Evolutionary conservation across 2,797 vertebrate species (phyloP).

Genomic region (Acanthornis magna): DNA sequence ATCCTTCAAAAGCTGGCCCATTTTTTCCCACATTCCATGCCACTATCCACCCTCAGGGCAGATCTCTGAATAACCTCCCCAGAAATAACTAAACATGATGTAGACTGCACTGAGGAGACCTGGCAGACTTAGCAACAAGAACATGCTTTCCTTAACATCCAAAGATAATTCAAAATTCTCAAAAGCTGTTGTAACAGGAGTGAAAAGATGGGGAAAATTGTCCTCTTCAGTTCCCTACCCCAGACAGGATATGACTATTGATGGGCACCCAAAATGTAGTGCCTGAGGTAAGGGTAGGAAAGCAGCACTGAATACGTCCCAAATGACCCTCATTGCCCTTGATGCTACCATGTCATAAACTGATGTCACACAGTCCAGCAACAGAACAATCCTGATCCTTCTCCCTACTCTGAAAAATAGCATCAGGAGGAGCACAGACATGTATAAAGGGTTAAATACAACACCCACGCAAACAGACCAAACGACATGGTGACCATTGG

Average conservation of each 20-base stretch:
- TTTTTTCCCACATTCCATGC: neutral
- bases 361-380: neutral
- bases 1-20: neutral
- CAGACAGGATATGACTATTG: neutral
- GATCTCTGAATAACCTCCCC: neutral
- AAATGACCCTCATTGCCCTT: neutral
- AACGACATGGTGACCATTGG: neutral
- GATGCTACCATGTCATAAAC: neutral
- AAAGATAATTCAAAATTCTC: neutral
- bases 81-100: neutral
- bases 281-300: neutral
- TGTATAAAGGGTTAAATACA: neutral
- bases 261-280: neutral
- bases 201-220: neutral
- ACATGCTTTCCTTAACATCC: neutral
- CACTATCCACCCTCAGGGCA: neutral
- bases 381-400: neutral
- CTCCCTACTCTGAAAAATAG: neutral
- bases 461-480: neutral
- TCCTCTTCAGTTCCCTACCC: neutral
- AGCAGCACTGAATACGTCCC: neutral
- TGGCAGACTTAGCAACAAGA: neutral
- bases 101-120: neutral
- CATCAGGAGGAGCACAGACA: neutral
- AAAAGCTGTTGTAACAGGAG: neutral